Conservation (phyloP, 2,113 vertebrate genomes). For the Paramormyrops kingsleyae region DNA sequence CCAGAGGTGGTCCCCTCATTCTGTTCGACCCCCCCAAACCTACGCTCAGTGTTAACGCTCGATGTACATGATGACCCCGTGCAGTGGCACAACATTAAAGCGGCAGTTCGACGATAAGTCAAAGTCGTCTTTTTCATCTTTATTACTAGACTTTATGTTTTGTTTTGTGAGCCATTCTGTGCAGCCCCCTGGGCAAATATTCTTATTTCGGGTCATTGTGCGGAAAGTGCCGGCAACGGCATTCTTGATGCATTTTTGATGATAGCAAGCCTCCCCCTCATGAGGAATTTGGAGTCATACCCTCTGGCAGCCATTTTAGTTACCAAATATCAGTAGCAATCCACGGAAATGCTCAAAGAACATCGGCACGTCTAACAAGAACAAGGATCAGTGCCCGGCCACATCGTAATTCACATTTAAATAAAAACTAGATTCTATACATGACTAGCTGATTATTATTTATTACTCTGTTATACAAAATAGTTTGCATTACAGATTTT, state of each 20-base stretch:
- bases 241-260: slow-evolving; percentile 18
- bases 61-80: neutral
- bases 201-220: slow-evolving; percentile 4
- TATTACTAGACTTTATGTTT: neutral
- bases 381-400: neutral
- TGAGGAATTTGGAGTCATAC: neutral
- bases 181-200: neutral
- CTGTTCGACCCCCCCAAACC: neutral
- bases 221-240: neutral
- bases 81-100: neutral
- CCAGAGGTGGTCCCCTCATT: neutral
- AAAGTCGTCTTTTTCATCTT: neutral
- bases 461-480: neutral
- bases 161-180: neutral
- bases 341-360: neutral
- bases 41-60: neutral
- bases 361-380: neutral
- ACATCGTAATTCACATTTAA: neutral
- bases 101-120: neutral
- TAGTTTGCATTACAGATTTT: neutral
- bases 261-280: slow-evolving; percentile 5
- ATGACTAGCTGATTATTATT: neutral
- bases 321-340: slow-evolving; percentile 5
- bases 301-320: slow-evolving; percentile 9
- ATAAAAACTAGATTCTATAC: neutral